Evolutionary conservation across 2,797 vertebrate species (phyloP).

Genomic region (Hyperoplus immaculatus): DNA sequence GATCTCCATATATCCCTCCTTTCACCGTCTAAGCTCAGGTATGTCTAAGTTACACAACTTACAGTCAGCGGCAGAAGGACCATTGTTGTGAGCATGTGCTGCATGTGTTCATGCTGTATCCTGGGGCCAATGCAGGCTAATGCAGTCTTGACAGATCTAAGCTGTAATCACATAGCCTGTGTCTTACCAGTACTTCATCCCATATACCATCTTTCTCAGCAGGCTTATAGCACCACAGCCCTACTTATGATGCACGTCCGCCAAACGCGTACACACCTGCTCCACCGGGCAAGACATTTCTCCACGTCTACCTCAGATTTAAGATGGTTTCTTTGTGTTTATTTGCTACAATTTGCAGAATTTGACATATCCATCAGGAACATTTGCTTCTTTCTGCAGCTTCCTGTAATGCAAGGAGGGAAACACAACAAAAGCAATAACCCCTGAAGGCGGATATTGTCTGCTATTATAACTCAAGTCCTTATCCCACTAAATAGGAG

Average conservation of each 20-base stretch:
- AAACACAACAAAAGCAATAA: constrained; percentile 38
- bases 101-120: constrained; percentile 7
- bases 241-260: not conserved
- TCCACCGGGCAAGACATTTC: constrained; percentile 1
- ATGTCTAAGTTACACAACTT: constrained; percentile 56
- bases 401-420: constrained; percentile 45
- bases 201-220: constrained; percentile 47
- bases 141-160: constrained; percentile 66
- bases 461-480: constrained; percentile 21
- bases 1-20: constrained; percentile 30
- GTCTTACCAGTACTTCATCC: constrained; percentile 39
- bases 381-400: constrained; percentile 26
- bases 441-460: constrained; percentile 25
- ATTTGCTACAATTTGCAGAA: constrained; percentile 6
- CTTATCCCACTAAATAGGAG: constrained; percentile 5
- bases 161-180: constrained; percentile 53
- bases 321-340: not conserved
- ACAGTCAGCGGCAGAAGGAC: not conserved
- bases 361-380: not conserved
- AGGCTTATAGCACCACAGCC: constrained; percentile 5
- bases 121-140: constrained; percentile 45
- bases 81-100: constrained; percentile 16
- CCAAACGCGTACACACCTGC: constrained; percentile 10
- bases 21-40: constrained; percentile 38
- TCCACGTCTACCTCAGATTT: not conserved